Conservation (phyloP, 2,113 vertebrate species). For the Albula goreensis region DNA sequence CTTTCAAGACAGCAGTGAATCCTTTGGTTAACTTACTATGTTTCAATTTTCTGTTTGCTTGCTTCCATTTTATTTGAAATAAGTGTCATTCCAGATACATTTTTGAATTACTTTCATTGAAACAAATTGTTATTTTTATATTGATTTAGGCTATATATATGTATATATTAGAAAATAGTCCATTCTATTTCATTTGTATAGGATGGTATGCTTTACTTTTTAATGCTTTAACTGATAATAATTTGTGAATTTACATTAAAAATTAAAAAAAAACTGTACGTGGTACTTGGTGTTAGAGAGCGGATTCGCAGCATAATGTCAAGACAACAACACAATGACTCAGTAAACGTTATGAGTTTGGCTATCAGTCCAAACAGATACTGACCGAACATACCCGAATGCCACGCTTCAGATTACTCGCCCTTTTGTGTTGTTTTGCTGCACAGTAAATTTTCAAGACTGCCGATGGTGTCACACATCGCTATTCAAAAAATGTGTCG, state of each 20-base stretch:
- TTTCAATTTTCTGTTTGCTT: neutral
- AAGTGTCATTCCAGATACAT: neutral
- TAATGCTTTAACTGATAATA: too few species aligned
- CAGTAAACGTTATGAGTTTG: neutral
- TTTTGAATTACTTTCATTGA: neutral
- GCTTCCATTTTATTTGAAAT: neutral
- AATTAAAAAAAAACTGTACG: too few species aligned
- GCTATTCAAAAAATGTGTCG: neutral
- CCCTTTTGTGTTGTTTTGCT: slow-evolving; percentile 2
- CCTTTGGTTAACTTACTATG: neutral
- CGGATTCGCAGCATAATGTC: neutral
- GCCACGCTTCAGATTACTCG: neutral
- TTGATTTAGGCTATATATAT: neutral
- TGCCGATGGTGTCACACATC: neutral
- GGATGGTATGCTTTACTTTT: too few species aligned
- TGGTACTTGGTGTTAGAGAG: too few species aligned
- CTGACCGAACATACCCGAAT: neutral
- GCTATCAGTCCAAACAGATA: neutral
- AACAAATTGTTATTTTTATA: neutral
- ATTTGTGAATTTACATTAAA: too few species aligned
- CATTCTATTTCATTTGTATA: neutral
- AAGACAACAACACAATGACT: neutral
- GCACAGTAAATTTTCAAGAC: neutral
- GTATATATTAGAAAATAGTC: neutral
- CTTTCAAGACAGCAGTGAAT: neutral